Evolutionary conservation across 2,888 invertebrate species (phyloP), one percentile per base, ranked within the genome.

Genomic region (Tipula vernalis): DNA sequence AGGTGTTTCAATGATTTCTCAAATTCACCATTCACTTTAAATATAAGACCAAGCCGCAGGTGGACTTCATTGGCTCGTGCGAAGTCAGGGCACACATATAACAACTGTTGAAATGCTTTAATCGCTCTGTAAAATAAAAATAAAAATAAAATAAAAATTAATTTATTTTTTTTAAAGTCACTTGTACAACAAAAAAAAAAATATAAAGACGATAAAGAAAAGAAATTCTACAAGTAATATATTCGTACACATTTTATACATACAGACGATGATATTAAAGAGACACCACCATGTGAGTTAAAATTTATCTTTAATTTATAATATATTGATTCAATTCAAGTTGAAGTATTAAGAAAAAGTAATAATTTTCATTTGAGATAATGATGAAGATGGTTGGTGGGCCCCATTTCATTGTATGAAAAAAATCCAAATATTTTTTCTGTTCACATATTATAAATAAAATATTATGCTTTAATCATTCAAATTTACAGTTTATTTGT

Each of bases 1-100:
- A 99, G 96, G 93, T 99, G 99, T 93, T 98, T 98, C 88, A 98
- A 93, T 88, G 98, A 96, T 88, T 96, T 95, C 89, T 96, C 95
- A 94, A 97, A 98, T 92, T 99, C 97, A 90, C 96, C 95, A 89
- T 96, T 95, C 90, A 97, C 96, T 94, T 99, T 99, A 93, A 97
- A 97, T 95, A 99, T 99, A 93, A 99, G 95, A 91, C 98, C 99
- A 90, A 99, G 95, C 88, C 99, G 96, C 89, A 98, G 94, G 93
- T 99, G 98, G 90, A 97, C 97, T 94, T 99, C 99, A 93, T 98
- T 97, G 90, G 98, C 96, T 89, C 98, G 95, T 89, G 94, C 93
- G 93, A 98, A 99, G 90, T 96, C 95, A 88, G 99, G 98, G 90
- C 98, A 96, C 90, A 96, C 95, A 93, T 99, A 99, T 90, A 99